Percentiles rank a stretch among this genome's conserved stretches.
Evolutionary conservation across 1,140 invertebrate species (phyloP).

Genomic region (Heterodera carotae): DNA sequence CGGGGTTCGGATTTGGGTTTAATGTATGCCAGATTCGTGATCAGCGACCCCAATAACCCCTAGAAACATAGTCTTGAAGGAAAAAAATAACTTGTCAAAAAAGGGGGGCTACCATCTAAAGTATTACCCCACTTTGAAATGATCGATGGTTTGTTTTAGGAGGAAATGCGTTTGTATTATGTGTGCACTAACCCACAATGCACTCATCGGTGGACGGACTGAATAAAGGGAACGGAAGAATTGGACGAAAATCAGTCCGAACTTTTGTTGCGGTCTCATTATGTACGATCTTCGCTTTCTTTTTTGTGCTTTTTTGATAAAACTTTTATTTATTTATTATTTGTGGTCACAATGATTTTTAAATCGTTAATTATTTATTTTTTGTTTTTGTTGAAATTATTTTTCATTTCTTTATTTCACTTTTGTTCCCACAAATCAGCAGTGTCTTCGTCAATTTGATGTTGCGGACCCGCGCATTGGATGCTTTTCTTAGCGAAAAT

Average conservation of each 20-base stretch:
- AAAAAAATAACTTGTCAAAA: too few relatives aligned
- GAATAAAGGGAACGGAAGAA: conserved; percentile 58
- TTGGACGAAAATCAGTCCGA: background rate
- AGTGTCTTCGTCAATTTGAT: background rate
- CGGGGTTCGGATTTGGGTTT: too few relatives aligned
- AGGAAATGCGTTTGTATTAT: conserved; percentile 98
- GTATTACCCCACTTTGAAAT: too few relatives aligned
- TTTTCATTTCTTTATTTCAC: background rate
- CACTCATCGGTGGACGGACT: conserved; percentile 96
- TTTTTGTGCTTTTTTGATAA: background rate
- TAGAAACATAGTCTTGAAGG: too few relatives aligned
- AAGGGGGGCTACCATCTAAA: too few relatives aligned
- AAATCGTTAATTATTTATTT: too few relatives aligned
- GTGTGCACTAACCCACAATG: conserved; percentile 92
- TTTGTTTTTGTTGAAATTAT: too few relatives aligned
- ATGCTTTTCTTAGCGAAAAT: conserved; percentile 37
- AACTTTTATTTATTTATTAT: background rate
- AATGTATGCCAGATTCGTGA: too few relatives aligned
- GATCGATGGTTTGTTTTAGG: conserved; percentile 68
- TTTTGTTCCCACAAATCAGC: too few relatives aligned
- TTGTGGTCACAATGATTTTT: too few relatives aligned
- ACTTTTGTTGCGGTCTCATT: background rate
- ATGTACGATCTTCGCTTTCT: background rate
- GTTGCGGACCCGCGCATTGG: conserved; percentile 33
- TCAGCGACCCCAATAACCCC: too few relatives aligned